Base-by-base conservation (phyloP, 2,888 invertebrate species). In the Tipula lateralis region DNA sequence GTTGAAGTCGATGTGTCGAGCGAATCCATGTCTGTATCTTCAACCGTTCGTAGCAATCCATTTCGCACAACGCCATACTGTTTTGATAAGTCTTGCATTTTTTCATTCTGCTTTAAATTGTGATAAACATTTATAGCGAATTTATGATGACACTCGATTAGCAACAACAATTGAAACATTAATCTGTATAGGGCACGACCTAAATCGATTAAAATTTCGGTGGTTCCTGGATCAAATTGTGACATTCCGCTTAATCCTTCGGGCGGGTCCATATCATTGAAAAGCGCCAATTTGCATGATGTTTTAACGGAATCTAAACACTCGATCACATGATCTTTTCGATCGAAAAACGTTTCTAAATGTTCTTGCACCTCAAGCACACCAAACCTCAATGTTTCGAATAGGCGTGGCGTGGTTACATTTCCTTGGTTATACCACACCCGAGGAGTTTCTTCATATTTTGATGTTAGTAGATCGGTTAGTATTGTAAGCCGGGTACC, bases 331-430 rank as follows among this genome's bases (percentile, higher is more conserved):
- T 97, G 96, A 88, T 98, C 97, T 87, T 96, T 94, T 85, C 96
- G 93, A 89, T 98, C 97, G 87, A 97, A 94, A 89, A 97, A 98
- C 0, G 98, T 98, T 89, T 99, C 98, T 86, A 98, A 93, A 89
- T 98, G 98, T 88, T 99, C 98, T 87, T 97, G 96, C 86, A 99
- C 95, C 90, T 98, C 98, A 50, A 99, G 91, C 88, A 98, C 94
- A 86, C 96, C 95, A 89, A 96, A 97, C 84, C 96, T 93, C 84
- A 98, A 92, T 1, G 95, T 93, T 89, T 98, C 98, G 5, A 95
- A 93, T 7, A 97, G 91, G 85, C 94, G 92, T 13, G 94, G 92
- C 85, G 95, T 94, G 83, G 93, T 93, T 29, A 96, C 93, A 7
- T 94, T 93, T 24, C 94, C 92, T 0, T 95, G 92, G 85, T 94